Evolutionary conservation across 2,888 invertebrate genomes (phyloP).

Genomic region (Nomada ruficornis): DNA sequence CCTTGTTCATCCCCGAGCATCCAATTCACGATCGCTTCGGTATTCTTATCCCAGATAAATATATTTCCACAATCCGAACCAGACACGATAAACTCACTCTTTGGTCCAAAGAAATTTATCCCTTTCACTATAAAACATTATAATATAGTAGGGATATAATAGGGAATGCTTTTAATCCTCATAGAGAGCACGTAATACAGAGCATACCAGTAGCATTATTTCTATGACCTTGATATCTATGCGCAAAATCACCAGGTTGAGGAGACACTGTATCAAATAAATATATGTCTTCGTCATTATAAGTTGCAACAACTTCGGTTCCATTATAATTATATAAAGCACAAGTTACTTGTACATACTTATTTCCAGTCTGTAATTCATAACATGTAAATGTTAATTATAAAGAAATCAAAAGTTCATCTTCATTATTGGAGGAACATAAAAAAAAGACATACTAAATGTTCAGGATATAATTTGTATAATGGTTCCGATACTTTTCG

Average conservation of each 20-base stretch:
- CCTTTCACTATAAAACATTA: slow-evolving; percentile 89
- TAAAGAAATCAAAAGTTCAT: background rate
- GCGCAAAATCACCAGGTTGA: slow-evolving; percentile 83
- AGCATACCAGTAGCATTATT: slow-evolving; percentile 77
- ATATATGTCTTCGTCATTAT: slow-evolving; percentile 97
- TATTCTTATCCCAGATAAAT: slow-evolving; percentile 95
- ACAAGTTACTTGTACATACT: slow-evolving; percentile 91
- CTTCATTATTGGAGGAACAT: background rate
- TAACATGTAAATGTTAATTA: background rate
- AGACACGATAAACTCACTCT: slow-evolving; percentile 95
- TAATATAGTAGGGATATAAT: slow-evolving; percentile 13
- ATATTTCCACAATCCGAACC: slow-evolving; percentile 97
- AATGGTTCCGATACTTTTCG: slow-evolving; percentile 86
- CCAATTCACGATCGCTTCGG: slow-evolving; percentile 95
- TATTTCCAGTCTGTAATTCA: slow-evolving; percentile 73
- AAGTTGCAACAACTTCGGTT: slow-evolving; percentile 95
- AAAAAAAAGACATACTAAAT: slow-evolving; percentile 47
- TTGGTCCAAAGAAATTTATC: slow-evolving; percentile 96
- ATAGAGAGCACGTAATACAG: background rate
- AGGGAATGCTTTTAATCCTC: slow-evolving; percentile 10
- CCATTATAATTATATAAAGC: slow-evolving; percentile 97
- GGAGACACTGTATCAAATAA: slow-evolving; percentile 90
- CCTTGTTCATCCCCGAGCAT: slow-evolving; percentile 92
- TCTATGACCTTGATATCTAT: slow-evolving; percentile 88
- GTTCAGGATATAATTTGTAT: slow-evolving; percentile 76